phyloP scores from a whole-genome alignment of 2,888 invertebrate genomes.

The Trachelus iudaicus region DNA sequence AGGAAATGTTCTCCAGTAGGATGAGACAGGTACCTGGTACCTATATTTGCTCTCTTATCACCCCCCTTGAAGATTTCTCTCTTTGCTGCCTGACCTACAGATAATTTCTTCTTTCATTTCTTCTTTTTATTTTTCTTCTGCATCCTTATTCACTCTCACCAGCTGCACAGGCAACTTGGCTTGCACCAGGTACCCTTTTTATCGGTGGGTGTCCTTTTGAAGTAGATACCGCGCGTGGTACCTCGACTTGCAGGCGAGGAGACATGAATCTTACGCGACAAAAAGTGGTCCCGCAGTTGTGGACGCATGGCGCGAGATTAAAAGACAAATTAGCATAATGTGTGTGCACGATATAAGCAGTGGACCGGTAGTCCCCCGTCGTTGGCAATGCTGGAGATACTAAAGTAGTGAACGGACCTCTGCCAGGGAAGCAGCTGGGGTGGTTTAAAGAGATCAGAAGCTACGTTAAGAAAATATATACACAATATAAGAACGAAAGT shows the following conservation, averaged over 20 bases:
- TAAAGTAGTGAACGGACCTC: background rate
- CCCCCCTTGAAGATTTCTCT: background rate
- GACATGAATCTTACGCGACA: constrained; percentile 35
- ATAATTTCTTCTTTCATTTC: background rate
- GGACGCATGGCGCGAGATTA: constrained; percentile 57
- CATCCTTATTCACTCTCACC: background rate
- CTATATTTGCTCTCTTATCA: background rate
- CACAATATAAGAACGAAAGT: background rate
- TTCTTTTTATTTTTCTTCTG: background rate
- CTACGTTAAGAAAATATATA: background rate
- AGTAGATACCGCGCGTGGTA: background rate
- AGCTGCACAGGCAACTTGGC: background rate
- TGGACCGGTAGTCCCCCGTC: background rate
- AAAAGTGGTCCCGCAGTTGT: constrained; percentile 31
- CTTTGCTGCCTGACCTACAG: background rate
- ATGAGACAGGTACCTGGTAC: background rate
- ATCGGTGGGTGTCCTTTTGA: constrained; percentile 8
- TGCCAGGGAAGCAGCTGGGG: background rate
- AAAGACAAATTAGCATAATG: constrained; percentile 62
- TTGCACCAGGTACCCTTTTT: constrained; percentile 10
- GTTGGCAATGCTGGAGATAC: background rate
- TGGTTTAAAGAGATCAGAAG: background rate
- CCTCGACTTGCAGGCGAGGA: constrained; percentile 18
- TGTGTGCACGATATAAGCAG: constrained; percentile 34
- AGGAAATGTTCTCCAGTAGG: background rate